Percentiles rank a stretch among this genome's conserved stretches.
phyloP scores from a whole-genome alignment of 1,140 invertebrate species.

The Nasonia longicornis region DNA sequence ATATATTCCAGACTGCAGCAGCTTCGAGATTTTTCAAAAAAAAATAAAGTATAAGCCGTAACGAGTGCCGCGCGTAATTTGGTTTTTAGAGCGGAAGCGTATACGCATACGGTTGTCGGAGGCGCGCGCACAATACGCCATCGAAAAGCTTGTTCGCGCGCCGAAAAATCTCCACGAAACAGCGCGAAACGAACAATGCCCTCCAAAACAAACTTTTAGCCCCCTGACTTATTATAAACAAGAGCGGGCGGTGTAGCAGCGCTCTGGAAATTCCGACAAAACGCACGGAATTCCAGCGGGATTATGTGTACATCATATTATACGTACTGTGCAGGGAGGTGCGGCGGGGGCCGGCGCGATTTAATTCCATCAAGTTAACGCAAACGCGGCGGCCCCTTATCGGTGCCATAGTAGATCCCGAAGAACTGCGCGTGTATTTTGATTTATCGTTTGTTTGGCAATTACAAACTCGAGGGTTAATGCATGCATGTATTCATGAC shows the following conservation, averaged over 20 bases:
- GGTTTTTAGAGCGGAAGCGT: neutral
- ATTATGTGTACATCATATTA: neutral
- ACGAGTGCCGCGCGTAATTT: neutral
- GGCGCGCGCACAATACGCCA: neutral
- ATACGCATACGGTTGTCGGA: neutral
- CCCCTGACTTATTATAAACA: neutral
- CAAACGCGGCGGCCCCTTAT: conserved; percentile 6
- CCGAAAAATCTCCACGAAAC: neutral
- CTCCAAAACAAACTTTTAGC: neutral
- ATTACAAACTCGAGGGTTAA: conserved; percentile 24
- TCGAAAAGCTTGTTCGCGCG: neutral
- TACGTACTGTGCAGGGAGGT: neutral
- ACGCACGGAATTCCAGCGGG: neutral
- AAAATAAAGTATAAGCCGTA: neutral
- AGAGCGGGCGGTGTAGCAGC: neutral
- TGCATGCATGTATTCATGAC: conserved; percentile 39
- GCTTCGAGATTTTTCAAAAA: neutral
- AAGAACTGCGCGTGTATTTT: conserved; percentile 33
- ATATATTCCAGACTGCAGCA: neutral
- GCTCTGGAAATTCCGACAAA: neutral
- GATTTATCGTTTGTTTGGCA: conserved; percentile 43
- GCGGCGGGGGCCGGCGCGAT: neutral
- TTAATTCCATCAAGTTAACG: conserved; percentile 33
- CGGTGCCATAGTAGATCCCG: neutral
- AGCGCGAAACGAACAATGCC: neutral